Percentiles rank a stretch among this genome's conserved stretches.
phyloP scores from a whole-genome alignment of 2,888 invertebrate genomes.

The Phlogophora meticulosa region DNA sequence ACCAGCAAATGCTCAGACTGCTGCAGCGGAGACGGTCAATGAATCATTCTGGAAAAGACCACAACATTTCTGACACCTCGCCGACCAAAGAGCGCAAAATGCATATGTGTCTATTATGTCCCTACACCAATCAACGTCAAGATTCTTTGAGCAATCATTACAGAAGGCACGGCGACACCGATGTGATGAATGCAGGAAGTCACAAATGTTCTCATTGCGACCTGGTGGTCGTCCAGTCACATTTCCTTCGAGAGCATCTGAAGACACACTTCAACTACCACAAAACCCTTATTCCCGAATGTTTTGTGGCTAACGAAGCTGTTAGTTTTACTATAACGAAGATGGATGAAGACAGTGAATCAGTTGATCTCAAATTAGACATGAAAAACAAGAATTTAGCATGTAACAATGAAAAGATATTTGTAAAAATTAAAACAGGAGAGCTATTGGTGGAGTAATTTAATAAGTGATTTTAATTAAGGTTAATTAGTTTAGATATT shows the following conservation, averaged over 20 bases:
- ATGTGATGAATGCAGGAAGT: slow-evolving; percentile 91
- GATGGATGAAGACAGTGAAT: slow-evolving; percentile 81
- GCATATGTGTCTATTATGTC: slow-evolving; percentile 94
- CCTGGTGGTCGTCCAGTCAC: slow-evolving; percentile 94
- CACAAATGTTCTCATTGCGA: slow-evolving; percentile 96
- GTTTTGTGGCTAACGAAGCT: slow-evolving; percentile 92
- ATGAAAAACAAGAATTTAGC: slow-evolving; percentile 71
- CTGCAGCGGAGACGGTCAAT: slow-evolving; percentile 90
- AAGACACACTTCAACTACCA: slow-evolving; percentile 94
- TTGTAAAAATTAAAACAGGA: slow-evolving; percentile 86
- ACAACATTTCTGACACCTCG: slow-evolving; percentile 80
- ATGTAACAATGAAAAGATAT: slow-evolving; percentile 82
- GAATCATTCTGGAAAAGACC: slow-evolving; percentile 81
- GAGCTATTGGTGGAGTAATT: slow-evolving; percentile 80
- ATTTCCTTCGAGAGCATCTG: slow-evolving; percentile 94
- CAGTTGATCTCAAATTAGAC: slow-evolving; percentile 85
- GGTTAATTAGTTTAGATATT: slow-evolving; percentile 51
- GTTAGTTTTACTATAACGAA: slow-evolving; percentile 91
- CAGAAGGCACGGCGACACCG: slow-evolving; percentile 92
- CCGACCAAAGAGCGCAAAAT: slow-evolving; percentile 91
- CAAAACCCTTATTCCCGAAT: slow-evolving; percentile 91
- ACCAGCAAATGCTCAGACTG: slow-evolving; percentile 92
- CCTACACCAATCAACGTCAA: slow-evolving; percentile 94
- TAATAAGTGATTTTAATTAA: slow-evolving; percentile 45
- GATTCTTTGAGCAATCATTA: slow-evolving; percentile 95